Base-by-base conservation (phyloP, 1,140 invertebrate species). In the Littorina saxatilis region DNA sequence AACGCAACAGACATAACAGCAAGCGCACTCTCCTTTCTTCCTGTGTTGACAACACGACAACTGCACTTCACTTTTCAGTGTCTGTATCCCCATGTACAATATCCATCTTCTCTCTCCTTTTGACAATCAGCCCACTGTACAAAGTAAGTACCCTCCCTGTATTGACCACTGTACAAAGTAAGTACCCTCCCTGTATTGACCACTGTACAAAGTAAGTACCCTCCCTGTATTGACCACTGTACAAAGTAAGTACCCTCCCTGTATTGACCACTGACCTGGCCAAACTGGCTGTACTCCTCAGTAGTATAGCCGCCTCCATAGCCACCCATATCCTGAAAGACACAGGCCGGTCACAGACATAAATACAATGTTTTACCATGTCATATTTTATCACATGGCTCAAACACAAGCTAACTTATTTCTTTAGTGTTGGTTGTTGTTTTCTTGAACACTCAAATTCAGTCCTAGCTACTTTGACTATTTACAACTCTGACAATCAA, bases 221-320 rank as follows among this genome's bases (percentile, higher is more conserved):
- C n/a, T n/a, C n/a, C n/a, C n/a, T n/a, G n/a, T n/a, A n/a, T n/a
- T n/a, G n/a, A n/a, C n/a, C n/a, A n/a, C n/a, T n/a, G n/a, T n/a
- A n/a, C 43, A 47, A 47, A 47, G 43, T 17, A 47, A 9, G 43
- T 17, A 47, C 55, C 55, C 47, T 20, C 9, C 20, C 9, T 20
- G 9, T 50, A 27, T 27, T 58, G 4, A 20, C 47, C 47, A 68
- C 70, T 73, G 3, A 78, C 76, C 76, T 78, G 76, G 39, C 29
- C 23, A 39, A 55, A 78, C 76, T 78, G 76, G 23, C 58, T 78
- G 76, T 78, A 78, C n/a, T 66, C 58, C 13, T 78, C 76, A 23
- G 55, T 39, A 23, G 37, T 20, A 37, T 76, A 76, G 5, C 74
- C 74, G 52, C 72, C 29, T 23, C 50, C 72, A 74, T 74, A 74